These are phyloP conservation scores for Todiramphus chloris DNA, from an alignment of 2,113 vertebrate genomes.

Conservation along the genomic window DNA sequence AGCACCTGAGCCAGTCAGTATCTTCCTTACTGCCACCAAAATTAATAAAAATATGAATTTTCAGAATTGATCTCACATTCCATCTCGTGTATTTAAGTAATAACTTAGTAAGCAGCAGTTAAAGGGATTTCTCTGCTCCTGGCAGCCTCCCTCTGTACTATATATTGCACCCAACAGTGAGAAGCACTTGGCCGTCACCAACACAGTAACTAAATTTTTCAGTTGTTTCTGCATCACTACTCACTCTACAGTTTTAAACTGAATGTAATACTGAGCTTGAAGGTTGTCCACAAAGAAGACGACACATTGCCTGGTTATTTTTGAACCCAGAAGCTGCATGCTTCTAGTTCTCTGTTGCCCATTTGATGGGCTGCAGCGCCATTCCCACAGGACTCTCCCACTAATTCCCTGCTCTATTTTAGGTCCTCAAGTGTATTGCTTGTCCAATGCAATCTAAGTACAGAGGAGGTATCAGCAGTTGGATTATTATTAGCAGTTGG, in stretches of 20 bases:
- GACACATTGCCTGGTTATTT: background rate
- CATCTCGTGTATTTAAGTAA: background rate
- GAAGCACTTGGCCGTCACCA: background rate
- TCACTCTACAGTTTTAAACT: background rate
- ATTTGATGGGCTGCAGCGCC: background rate
- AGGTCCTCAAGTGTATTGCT: background rate
- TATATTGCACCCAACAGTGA: background rate
- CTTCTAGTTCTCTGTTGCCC: background rate
- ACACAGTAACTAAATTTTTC: background rate
- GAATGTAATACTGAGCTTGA: background rate
- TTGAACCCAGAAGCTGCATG: background rate
- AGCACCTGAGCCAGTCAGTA: background rate
- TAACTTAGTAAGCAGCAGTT: background rate
- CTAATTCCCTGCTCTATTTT: background rate
- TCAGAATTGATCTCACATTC: background rate
- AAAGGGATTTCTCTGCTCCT: background rate
- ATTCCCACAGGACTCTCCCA: background rate
- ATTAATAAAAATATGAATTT: background rate
- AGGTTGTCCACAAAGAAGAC: background rate
- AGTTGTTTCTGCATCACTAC: background rate
- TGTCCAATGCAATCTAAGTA: background rate
- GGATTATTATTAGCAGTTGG: background rate
- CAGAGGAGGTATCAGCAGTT: background rate
- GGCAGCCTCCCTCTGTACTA: background rate
- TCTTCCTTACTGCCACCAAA: background rate